Evolutionary conservation across 1,140 invertebrate genomes (phyloP).

Genomic region (Calephelis virginiensis): DNA sequence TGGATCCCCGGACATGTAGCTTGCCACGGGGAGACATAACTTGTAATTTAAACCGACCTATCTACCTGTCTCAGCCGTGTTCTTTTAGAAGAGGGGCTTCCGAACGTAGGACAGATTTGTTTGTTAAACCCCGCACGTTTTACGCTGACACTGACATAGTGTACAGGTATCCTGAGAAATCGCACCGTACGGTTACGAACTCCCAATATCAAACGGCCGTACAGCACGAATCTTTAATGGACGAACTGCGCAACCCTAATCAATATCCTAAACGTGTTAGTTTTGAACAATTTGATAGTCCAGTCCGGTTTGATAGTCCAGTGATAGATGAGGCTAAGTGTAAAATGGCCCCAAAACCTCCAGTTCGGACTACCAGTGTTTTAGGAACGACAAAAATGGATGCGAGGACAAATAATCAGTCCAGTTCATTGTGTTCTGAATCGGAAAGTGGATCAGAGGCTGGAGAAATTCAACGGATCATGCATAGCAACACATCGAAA

Average conservation of each 20-base stretch:
- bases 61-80: constrained; percentile 39
- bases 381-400: constrained; percentile 31
- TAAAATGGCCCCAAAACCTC: constrained; percentile 46
- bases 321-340: constrained; percentile 19
- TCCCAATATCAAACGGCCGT: constrained; percentile 29
- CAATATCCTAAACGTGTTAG: constrained; percentile 50
- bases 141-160: constrained; percentile 41
- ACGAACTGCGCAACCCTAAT: constrained; percentile 26
- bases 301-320: constrained; percentile 10
- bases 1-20: constrained; percentile 49
- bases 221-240: constrained; percentile 35
- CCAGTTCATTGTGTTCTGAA: constrained; percentile 61
- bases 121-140: constrained; percentile 36
- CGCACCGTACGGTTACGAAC: constrained; percentile 21
- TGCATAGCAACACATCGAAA: constrained; percentile 71
- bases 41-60: constrained; percentile 39
- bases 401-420: constrained; percentile 36
- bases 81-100: constrained; percentile 44
- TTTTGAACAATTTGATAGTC: constrained; percentile 33
- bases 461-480: constrained; percentile 81
- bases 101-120: constrained; percentile 62
- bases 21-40: constrained; percentile 49
- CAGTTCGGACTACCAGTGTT: constrained; percentile 58
- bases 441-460: constrained; percentile 83
- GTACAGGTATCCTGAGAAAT: constrained; percentile 53